Evolutionary conservation across 2,888 invertebrate species (phyloP).

Genomic region (Hirtodrosophila confusa): DNA sequence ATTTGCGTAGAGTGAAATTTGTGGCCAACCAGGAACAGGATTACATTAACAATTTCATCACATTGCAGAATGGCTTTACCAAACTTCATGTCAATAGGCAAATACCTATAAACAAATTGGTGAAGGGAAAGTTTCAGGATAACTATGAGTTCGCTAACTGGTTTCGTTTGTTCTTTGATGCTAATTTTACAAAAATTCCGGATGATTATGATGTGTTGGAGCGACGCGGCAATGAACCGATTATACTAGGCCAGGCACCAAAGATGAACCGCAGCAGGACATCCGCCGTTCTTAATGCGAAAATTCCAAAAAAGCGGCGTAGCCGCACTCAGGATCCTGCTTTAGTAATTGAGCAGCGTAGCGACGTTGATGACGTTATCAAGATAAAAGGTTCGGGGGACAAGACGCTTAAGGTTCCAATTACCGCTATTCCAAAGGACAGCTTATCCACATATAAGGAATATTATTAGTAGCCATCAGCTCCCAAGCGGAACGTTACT

Average conservation of each 20-base stretch:
- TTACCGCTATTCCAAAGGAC: no score
- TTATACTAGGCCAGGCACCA: background rate
- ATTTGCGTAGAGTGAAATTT: slow-evolving; percentile 27
- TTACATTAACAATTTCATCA: slow-evolving; percentile 19
- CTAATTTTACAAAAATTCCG: slow-evolving; percentile 23
- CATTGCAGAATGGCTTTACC: slow-evolving; percentile 25
- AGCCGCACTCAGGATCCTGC: no score
- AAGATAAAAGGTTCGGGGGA: no score
- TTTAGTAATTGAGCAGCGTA: no score
- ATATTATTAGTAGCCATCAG: no score
- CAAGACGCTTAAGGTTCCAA: no score
- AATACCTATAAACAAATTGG: slow-evolving; percentile 28
- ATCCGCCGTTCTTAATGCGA: background rate
- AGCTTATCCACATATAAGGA: no score
- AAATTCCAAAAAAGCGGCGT: no score
- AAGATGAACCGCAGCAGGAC: background rate
- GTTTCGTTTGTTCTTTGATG: slow-evolving; percentile 40
- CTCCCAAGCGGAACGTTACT: no score
- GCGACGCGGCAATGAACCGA: slow-evolving; percentile 5
- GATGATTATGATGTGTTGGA: slow-evolving; percentile 5
- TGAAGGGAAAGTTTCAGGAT: slow-evolving; percentile 31
- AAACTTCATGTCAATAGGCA: slow-evolving; percentile 3
- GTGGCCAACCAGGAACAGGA: background rate
- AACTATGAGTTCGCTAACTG: slow-evolving; percentile 44
- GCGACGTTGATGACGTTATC: no score